A percentile compares a stretch with the other conserved stretches of the same genome.
Evolutionary conservation across 2,113 vertebrate genomes (phyloP).

Genomic region (Notothenia rossii): DNA sequence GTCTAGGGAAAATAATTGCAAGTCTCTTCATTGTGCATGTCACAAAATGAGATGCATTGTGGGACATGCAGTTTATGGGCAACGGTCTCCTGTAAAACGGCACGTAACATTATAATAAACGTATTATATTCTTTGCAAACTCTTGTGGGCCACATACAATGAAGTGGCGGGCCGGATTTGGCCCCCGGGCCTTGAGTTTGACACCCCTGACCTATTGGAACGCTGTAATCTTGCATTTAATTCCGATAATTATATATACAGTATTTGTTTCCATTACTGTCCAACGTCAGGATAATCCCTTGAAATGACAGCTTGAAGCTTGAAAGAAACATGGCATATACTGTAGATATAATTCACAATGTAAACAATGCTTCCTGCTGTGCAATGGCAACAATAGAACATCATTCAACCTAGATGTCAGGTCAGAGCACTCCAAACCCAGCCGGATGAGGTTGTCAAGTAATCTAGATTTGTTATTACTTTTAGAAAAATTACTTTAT

Average conservation of each 20-base stretch:
- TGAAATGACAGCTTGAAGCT: conserved; percentile 1
- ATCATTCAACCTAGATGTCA: not conserved
- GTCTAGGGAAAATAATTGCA: no score
- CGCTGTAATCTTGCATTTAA: not conserved
- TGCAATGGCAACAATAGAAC: conserved; percentile 10
- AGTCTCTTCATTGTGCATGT: no score
- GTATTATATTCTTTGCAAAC: no score
- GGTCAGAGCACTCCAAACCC: not conserved
- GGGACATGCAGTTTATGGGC: no score
- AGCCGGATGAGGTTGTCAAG: not conserved
- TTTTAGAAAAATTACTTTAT: not conserved
- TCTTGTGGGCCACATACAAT: no score
- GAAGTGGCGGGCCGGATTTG: no score
- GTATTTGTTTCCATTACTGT: not conserved
- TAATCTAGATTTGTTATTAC: not conserved
- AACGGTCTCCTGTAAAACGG: no score
- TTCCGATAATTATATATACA: not conserved
- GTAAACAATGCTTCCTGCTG: not conserved
- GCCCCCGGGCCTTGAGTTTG: no score
- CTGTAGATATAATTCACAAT: no score
- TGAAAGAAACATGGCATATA: not conserved
- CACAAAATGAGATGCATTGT: no score
- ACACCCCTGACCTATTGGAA: not conserved
- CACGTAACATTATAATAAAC: no score
- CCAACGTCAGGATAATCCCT: not conserved